These are phyloP conservation scores for Archocentrus centrarchus DNA, from an alignment of 2,113 vertebrate species.

Conservation along the genomic window DNA sequence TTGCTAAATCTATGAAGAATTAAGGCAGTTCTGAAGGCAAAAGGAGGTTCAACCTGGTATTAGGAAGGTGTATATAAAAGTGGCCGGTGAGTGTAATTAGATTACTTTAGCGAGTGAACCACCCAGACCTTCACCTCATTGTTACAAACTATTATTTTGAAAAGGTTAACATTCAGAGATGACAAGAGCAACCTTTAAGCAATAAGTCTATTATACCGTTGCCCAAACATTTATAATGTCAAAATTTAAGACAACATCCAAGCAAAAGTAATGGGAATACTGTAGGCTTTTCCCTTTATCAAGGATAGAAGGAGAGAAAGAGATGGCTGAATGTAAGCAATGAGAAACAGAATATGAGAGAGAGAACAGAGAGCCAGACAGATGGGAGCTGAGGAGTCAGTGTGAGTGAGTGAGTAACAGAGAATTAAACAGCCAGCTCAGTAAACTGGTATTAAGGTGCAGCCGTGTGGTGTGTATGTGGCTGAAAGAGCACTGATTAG, in stretches of 20 bases:
- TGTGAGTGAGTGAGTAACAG: slow-evolving; percentile 31
- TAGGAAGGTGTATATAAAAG: not conserved
- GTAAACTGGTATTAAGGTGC: slow-evolving; percentile 73
- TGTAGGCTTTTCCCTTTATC: not conserved
- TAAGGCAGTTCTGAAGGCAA: not conserved
- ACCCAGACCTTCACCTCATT: not conserved
- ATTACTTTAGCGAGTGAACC: slow-evolving; percentile 3
- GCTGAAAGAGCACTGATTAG: slow-evolving; percentile 73
- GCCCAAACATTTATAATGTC: not conserved
- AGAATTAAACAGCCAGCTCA: slow-evolving; percentile 68
- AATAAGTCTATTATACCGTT: not conserved
- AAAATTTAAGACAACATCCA: not conserved
- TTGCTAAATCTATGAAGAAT: not conserved
- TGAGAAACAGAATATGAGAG: slow-evolving; percentile 4
- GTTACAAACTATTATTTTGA: not conserved
- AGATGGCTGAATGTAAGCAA: slow-evolving; percentile 4
- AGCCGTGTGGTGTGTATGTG: slow-evolving; percentile 63
- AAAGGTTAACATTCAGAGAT: not conserved
- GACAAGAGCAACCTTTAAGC: not conserved
- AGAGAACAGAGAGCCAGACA: slow-evolving; percentile 41
- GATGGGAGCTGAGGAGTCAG: slow-evolving; percentile 49
- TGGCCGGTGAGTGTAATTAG: not conserved
- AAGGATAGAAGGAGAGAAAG: slow-evolving; percentile 9
- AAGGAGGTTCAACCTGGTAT: not conserved
- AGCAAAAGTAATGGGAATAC: slow-evolving; percentile 1